These are phyloP conservation scores for Brachionus sp. DNA, from an alignment of 1,140 invertebrate genomes.

Conservation along the genomic window DNA sequence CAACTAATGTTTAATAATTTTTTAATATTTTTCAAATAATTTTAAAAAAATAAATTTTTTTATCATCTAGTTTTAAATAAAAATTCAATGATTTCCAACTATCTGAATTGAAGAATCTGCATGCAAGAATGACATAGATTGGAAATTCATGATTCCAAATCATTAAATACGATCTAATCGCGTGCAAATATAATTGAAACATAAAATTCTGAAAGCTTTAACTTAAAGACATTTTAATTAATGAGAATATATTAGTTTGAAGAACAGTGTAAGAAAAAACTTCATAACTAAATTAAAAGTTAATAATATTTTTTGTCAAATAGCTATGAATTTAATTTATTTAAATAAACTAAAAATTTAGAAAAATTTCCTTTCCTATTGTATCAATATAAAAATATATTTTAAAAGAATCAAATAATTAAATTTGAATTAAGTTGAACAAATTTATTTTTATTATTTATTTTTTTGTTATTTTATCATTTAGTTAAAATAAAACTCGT, in stretches of 20 bases:
- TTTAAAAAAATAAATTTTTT: neutral
- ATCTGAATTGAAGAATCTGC: neutral
- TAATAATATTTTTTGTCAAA: too few species aligned
- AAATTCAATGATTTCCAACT: neutral
- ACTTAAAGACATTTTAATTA: neutral
- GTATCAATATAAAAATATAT: too few species aligned
- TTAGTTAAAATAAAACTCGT: too few species aligned
- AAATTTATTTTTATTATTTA: too few species aligned
- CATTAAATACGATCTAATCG: neutral
- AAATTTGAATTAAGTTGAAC: too few species aligned
- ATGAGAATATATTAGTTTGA: neutral
- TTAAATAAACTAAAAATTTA: too few species aligned
- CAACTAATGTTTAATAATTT: slow-evolving; percentile 50
- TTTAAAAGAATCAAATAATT: too few species aligned
- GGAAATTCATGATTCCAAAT: slow-evolving; percentile 8
- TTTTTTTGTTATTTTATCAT: too few species aligned
- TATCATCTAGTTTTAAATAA: neutral
- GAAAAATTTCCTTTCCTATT: too few species aligned
- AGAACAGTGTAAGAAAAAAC: neutral
- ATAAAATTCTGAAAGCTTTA: neutral
- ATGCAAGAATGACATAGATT: neutral
- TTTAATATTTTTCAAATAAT: neutral
- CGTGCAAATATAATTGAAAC: neutral
- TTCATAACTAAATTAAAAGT: too few species aligned
- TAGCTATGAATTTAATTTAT: too few species aligned